Evolutionary conservation across 2,113 vertebrate genomes (phyloP).

Genomic region (Lagenorhynchus albirostris): DNA sequence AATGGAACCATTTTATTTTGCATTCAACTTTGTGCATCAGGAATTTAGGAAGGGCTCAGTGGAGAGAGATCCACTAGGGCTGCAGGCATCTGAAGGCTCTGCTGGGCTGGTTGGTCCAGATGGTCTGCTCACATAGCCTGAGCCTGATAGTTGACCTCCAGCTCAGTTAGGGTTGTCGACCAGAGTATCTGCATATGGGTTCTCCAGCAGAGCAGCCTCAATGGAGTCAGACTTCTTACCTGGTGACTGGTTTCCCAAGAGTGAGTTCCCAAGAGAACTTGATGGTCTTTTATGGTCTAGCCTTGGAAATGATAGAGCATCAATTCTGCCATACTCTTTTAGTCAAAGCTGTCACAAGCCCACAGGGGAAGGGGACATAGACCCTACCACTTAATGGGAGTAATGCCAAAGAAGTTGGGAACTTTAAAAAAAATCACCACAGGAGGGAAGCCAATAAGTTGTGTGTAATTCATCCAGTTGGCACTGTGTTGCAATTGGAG

Average conservation of each 20-base stretch:
- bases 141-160: neutral
- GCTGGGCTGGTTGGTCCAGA: neutral
- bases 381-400: neutral
- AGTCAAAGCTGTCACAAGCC: neutral
- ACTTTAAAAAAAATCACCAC: neutral
- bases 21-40: neutral
- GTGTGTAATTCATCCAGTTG: neutral
- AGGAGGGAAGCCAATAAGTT: neutral
- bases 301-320: neutral
- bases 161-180: neutral
- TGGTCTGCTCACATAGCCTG: neutral
- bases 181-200: neutral
- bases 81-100: neutral
- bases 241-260: neutral
- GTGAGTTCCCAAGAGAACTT: neutral
- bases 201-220: neutral
- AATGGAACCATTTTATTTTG: neutral
- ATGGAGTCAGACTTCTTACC: neutral
- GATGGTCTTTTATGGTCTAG: neutral
- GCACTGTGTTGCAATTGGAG: neutral
- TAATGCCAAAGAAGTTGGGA: neutral
- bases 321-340: neutral
- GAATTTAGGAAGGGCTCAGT: neutral
- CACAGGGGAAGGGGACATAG: neutral
- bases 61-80: neutral